Conservation (phyloP, 2,888 invertebrate species). For the Sthenelais limicola region DNA sequence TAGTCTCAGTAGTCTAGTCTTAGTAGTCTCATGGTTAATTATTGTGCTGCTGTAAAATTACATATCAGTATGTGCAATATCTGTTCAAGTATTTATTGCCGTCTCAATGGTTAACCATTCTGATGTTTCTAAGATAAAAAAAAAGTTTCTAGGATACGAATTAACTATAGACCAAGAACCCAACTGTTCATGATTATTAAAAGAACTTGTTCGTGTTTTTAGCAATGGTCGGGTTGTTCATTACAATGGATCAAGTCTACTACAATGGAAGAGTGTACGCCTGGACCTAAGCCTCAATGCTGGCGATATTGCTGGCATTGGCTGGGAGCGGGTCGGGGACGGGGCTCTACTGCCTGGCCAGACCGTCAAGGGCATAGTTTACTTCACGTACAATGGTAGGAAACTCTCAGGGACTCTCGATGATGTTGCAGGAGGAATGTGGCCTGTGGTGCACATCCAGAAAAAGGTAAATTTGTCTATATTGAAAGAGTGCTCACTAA, state of each 20-base stretch:
- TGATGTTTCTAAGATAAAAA: no score
- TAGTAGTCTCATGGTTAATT: no score
- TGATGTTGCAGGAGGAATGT: conserved; percentile 69
- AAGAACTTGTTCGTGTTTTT: no score
- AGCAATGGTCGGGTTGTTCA: conserved; percentile 72
- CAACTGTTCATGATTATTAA: no score
- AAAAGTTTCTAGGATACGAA: no score
- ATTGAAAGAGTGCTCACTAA: neutral
- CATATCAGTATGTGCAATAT: no score
- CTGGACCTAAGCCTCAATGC: conserved; percentile 66
- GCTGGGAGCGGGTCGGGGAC: conserved; percentile 69
- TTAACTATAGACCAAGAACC: no score
- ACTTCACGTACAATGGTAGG: conserved; percentile 71
- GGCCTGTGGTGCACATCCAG: conserved; percentile 72
- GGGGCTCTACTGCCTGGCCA: conserved; percentile 56
- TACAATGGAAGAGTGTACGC: conserved; percentile 71
- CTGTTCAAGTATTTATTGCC: no score
- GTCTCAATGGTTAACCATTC: no score
- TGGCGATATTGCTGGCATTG: conserved; percentile 70
- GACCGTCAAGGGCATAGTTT: conserved; percentile 66
- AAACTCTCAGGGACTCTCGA: conserved; percentile 66
- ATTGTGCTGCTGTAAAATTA: no score
- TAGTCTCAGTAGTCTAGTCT: no score
- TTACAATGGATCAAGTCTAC: conserved; percentile 71
- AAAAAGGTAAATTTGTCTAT: conserved; percentile 63